These are phyloP conservation scores for Porites lobata DNA, from an alignment of 92 coral and sea anemone genomes.

Conservation along the genomic window DNA sequence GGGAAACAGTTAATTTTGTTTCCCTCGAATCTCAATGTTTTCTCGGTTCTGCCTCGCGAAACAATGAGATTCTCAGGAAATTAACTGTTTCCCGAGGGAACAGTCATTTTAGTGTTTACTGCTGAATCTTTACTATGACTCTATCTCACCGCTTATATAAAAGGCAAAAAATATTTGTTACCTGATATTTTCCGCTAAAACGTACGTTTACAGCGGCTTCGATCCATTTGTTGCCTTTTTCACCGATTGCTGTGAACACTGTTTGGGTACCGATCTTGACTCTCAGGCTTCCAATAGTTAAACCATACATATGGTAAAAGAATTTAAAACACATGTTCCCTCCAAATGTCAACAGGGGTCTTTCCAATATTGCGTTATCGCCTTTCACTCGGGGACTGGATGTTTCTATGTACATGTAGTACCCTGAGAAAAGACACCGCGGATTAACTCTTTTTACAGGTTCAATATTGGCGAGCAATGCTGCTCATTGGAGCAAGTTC, in stretches of 20 bases:
- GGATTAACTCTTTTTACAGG: too few relatives aligned
- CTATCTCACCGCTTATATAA: neutral
- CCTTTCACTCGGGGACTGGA: conserved; percentile 38
- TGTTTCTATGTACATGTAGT: conserved; percentile 60
- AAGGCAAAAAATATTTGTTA: conserved; percentile 5
- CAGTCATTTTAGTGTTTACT: neutral
- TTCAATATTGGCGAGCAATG: neutral
- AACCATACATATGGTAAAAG: conserved; percentile 66
- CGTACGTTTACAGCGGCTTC: neutral
- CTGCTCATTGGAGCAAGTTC: too few relatives aligned
- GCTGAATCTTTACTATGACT: neutral
- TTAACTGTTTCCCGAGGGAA: too few relatives aligned
- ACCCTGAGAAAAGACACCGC: conserved; percentile 29
- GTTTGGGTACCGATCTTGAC: conserved; percentile 11
- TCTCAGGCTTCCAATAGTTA: conserved; percentile 18
- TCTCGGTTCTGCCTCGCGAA: too few relatives aligned
- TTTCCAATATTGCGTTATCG: conserved; percentile 35
- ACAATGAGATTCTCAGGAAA: too few relatives aligned
- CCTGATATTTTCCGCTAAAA: neutral
- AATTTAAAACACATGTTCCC: conserved; percentile 46
- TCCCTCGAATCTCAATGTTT: too few relatives aligned
- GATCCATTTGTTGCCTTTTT: conserved; percentile 27
- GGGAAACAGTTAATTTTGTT: too few relatives aligned
- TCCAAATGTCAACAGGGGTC: conserved; percentile 20
- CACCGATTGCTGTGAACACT: conserved; percentile 24